Percentiles rank a stretch among this genome's conserved stretches.
Conservation (phyloP, 2,888 invertebrate genomes). For the Chaetoderma sp. region DNA sequence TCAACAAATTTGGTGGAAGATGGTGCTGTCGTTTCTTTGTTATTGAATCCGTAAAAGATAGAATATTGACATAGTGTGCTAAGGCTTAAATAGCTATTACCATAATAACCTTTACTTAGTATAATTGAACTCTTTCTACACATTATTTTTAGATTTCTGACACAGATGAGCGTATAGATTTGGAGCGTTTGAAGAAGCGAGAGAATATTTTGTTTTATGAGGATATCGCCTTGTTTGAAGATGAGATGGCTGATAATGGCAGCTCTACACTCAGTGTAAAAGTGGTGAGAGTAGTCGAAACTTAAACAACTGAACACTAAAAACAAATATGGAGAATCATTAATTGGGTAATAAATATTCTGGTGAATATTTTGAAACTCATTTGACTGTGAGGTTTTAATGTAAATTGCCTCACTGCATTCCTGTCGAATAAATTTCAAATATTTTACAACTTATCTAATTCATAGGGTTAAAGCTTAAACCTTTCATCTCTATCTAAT, state of each 20-base stretch:
- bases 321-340: not conserved
- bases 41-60: no score
- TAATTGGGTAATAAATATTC: not conserved
- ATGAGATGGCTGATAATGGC: constrained; percentile 98
- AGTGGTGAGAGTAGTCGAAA: constrained; percentile 83
- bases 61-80: no score
- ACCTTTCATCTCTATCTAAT: no score
- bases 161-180: constrained; percentile 84
- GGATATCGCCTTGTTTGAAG: constrained; percentile 94
- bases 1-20: no score
- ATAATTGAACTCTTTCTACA: not conserved
- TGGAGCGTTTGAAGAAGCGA: constrained; percentile 86
- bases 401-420: not conserved
- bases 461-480: no score
- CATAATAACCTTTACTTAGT: no score
- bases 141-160: constrained; percentile 43
- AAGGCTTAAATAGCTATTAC: no score
- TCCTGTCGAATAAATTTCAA: not conserved
- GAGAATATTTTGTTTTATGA: constrained; percentile 95
- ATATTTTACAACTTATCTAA: no score
- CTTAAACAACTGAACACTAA: no score
- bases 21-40: no score
- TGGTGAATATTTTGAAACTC: no score
- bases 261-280: constrained; percentile 90
- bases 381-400: not conserved